Evolutionary conservation across 2,888 invertebrate species (phyloP).

Genomic region (Ryuthela nishihirai): DNA sequence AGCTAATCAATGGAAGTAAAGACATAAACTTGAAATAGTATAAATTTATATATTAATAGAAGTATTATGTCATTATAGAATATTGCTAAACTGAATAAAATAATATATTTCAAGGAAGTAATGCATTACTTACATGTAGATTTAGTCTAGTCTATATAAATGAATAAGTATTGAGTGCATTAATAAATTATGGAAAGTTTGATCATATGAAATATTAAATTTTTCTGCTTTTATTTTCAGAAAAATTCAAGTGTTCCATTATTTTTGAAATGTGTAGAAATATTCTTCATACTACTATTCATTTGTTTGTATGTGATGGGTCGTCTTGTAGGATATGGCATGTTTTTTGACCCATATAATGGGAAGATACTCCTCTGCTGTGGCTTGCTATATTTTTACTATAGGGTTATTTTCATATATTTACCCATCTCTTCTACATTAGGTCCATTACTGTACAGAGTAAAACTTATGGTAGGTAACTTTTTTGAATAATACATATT

Average conservation of each 20-base stretch:
- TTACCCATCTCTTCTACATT: conserved; percentile 53
- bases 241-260: conserved; percentile 44
- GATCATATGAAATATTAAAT: neutral
- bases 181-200: too few species aligned
- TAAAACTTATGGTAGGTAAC: conserved; percentile 50
- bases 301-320: conserved; percentile 46
- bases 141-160: too few species aligned
- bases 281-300: conserved; percentile 43
- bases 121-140: too few species aligned
- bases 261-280: conserved; percentile 42
- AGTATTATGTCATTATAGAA: too few species aligned
- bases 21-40: too few species aligned
- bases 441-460: conserved; percentile 53
- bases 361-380: conserved; percentile 49
- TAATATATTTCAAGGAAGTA: too few species aligned
- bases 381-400: conserved; percentile 54
- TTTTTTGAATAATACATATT: neutral
- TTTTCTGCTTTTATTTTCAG: conserved; percentile 25
- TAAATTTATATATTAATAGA: too few species aligned
- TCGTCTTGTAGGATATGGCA: conserved; percentile 43
- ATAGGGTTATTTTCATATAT: conserved; percentile 53
- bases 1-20: too few species aligned
- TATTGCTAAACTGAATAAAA: too few species aligned
- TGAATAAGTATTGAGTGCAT: too few species aligned
- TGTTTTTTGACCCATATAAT: conserved; percentile 43